Base-by-base conservation (phyloP, 2,797 vertebrate species). In the Alauda arvensis region DNA sequence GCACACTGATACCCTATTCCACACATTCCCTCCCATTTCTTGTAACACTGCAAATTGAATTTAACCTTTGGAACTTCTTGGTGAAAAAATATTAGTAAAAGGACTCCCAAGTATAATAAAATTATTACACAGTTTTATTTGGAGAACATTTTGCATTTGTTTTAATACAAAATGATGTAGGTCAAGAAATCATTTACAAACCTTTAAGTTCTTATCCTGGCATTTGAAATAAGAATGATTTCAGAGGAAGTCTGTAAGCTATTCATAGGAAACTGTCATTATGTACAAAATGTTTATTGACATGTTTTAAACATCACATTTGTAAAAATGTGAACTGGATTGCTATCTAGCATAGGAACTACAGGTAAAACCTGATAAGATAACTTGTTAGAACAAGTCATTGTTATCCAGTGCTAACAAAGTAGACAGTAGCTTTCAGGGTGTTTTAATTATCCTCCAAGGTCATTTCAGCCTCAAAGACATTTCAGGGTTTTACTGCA, bases 131-230 rank as follows among this genome's bases (percentile, higher is more conserved):
- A 79, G 90, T 95, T 96, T 96, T 95, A 95, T 96, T 97, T 94
- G 96, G 96, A 97, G 96, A 97, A 96, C 93, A 95, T 96, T 97
- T 96, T 96, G 93, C 93, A 96, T 97, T 97, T 96, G 71, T 89
- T 95, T 97, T 97, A 96, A 97, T 97, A 97, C 94, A 97, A 97
- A 97, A 97, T 96, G 90, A 95, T 95, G 96, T 96, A 94, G 77
- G 92, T 97, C 97, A 97, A 96, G 96, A 97, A 97, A 97, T 93
- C 94, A 96, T 97, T 96, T 97, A 97, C 96, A 97, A 97, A 97
- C 94, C 94, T 96, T 95, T 90, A 95, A 95, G 93, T 94, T 96
- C 93, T 96, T 96, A 96, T 96, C 93, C 96, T 96, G 95, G 95
- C 88, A 96, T 96, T 95, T 96, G 94, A 96, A 96, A 94, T 96